Evolutionary conservation across 2,888 invertebrate species (phyloP), one percentile per base, ranked within the genome.

Genomic region (Epirrhoe alternata): DNA sequence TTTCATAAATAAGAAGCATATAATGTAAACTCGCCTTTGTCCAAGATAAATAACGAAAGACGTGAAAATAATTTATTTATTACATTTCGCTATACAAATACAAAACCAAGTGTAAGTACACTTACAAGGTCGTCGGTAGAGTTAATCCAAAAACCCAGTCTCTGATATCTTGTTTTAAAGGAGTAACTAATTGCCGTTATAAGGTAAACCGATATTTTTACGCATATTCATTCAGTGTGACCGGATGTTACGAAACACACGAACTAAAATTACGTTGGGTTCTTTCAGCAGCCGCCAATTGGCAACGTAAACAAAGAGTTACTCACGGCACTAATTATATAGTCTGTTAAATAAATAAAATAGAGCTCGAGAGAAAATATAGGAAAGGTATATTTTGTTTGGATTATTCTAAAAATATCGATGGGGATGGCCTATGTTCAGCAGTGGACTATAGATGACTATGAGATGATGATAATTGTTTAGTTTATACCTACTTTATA

Each of bases 251-350:
- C 74, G 66, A 68, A 68, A 74, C 69, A 52, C 68, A 68, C 61
- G 57, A 67, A 71, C 72, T 71, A 72, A 72, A 72, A 68, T 72
- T 63, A 72, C 60, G 71, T 58, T 33, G 50, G 53, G 58, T 67
- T 71, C 71, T 69, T 68, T 74, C 72, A 60, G 62, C 69, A 54
- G 60, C 62, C 68, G 74, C 74, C 74, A 74, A 72, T 72, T 74
- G 74, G 74, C 74, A 74, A 71, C 72, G 62, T 70, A 71, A 74
- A 72, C 72, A 74, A 71, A 68, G 67, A 69, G 68, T 72, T 74
- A 68, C 68, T 74, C 72, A 69, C 60, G 16, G 52, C 61, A 59
- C 74, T 72, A 74, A 74, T 71, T 67, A 63, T 71, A 68, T 61
- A 66, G 55, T 61, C 59, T 55, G 68, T 60, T 70, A 66, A 71